Evolutionary conservation across 2,113 vertebrate genomes (phyloP).

Genomic region (Chunga burmeisteri): DNA sequence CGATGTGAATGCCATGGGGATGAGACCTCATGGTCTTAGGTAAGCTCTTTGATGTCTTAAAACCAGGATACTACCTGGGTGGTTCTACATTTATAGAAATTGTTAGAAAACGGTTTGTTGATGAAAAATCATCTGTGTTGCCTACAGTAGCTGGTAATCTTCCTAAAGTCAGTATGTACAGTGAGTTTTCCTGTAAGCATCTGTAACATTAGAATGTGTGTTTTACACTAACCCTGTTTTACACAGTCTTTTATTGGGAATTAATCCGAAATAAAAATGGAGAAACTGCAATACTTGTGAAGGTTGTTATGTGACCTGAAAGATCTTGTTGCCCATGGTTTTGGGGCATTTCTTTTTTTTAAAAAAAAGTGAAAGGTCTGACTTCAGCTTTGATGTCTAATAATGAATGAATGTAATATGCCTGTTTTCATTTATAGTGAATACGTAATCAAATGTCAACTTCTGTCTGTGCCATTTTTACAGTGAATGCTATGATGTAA

Average conservation of each 20-base stretch:
- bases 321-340: background rate
- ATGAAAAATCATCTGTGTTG: background rate
- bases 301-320: background rate
- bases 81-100: background rate
- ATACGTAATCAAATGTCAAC: background rate
- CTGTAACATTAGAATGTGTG: background rate
- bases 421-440: background rate
- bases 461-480: background rate
- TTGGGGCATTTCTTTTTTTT: background rate
- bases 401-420: background rate
- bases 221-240: background rate
- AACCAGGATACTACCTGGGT: background rate
- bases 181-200: background rate
- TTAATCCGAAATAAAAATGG: background rate
- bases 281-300: background rate
- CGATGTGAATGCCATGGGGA: conserved; percentile 75
- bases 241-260: background rate
- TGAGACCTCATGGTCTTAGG: conserved; percentile 83
- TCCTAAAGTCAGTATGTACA: background rate
- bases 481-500: background rate
- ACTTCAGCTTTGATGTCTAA: background rate
- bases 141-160: background rate
- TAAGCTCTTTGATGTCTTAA: conserved; percentile 42
- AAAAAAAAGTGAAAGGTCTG: background rate
- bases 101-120: background rate